Evolutionary conservation across 2,888 invertebrate genomes (phyloP).

Genomic region (Gymnocheta viridis): DNA sequence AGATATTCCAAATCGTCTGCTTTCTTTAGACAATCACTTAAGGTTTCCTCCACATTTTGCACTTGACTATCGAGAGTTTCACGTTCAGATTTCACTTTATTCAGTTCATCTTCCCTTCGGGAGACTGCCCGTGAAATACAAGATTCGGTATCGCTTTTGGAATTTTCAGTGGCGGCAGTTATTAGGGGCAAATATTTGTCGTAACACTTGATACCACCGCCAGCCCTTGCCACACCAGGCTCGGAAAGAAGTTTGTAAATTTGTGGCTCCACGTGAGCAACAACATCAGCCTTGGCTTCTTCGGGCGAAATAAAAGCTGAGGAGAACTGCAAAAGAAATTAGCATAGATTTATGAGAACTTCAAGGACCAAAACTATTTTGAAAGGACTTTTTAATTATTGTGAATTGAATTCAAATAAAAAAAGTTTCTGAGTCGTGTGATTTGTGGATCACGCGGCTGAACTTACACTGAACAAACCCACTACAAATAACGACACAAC

Average conservation of each 20-base stretch:
- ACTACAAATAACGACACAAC: slow-evolving; percentile 24
- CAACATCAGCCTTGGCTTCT: slow-evolving; percentile 64
- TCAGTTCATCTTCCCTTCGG: slow-evolving; percentile 53
- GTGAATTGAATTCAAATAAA: too few species aligned
- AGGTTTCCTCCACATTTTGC: slow-evolving; percentile 54
- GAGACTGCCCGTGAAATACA: slow-evolving; percentile 51
- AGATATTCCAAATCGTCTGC: slow-evolving; percentile 68
- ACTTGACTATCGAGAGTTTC: slow-evolving; percentile 46
- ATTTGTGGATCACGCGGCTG: neutral
- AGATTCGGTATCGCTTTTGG: slow-evolving; percentile 58
- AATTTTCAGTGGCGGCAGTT: slow-evolving; percentile 54
- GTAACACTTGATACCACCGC: slow-evolving; percentile 70
- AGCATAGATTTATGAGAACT: too few species aligned
- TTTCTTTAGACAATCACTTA: slow-evolving; percentile 52
- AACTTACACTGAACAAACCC: slow-evolving; percentile 57
- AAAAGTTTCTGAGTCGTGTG: too few species aligned
- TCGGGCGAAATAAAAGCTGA: slow-evolving; percentile 39
- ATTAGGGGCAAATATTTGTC: slow-evolving; percentile 69
- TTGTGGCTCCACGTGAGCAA: slow-evolving; percentile 62
- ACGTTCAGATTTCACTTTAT: slow-evolving; percentile 55
- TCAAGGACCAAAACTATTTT: too few species aligned
- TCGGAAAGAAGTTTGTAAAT: slow-evolving; percentile 28
- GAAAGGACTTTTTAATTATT: too few species aligned
- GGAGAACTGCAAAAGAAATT: slow-evolving; percentile 22
- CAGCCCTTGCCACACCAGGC: slow-evolving; percentile 49